Evolutionary conservation across 2,888 invertebrate species (phyloP), one percentile per base, ranked within the genome.

Genomic region (Diarsia dahlii): DNA sequence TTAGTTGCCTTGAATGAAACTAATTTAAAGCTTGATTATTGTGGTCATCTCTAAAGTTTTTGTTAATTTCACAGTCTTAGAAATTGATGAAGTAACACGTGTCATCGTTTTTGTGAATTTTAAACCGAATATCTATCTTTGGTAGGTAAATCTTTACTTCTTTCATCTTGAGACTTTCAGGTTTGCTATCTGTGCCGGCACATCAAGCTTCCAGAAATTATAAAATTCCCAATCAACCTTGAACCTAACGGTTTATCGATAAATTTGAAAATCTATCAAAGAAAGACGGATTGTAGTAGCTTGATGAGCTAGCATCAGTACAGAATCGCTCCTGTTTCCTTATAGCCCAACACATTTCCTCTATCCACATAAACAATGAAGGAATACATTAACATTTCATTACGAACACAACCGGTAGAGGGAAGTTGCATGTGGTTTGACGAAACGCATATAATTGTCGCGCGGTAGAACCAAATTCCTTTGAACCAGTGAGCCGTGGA

Each of bases 401-500:
- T 87, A 86, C 72, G 71, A 72, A 86, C 71, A 70, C 79, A 84
- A 85, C 89, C 90, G 90, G 92, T 88, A 93, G 90, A 88, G 90
- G 94, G 94, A 95, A 94, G 92, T 94, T 88, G 88, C 89, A 79
- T 87, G 87, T 76, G 76, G 81, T 81, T 93, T 94, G 92, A 91
- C 90, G 93, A 94, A 95, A 95, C 90, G 86, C 87, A 86, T 85
- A 86, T 93, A 93, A 93, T 93, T 93, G 95, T 93, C 94, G 91
- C 92, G 88, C 81, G 89, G 87, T 87, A 89, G 88, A 89, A 90
- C 88, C 87, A 86, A 93, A 95, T 95, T 92, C 94, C 94, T 85
- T 80, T 78, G 67, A 87, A 56, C 84, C 93, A 91, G 78, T 88
- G 85, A 90, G 71, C 92, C 94, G 92, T 91, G 82, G 79, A 92